These are phyloP conservation scores for Dorcus parallelipipedus DNA, from an alignment of 2,888 invertebrate genomes.

Conservation along the genomic window DNA sequence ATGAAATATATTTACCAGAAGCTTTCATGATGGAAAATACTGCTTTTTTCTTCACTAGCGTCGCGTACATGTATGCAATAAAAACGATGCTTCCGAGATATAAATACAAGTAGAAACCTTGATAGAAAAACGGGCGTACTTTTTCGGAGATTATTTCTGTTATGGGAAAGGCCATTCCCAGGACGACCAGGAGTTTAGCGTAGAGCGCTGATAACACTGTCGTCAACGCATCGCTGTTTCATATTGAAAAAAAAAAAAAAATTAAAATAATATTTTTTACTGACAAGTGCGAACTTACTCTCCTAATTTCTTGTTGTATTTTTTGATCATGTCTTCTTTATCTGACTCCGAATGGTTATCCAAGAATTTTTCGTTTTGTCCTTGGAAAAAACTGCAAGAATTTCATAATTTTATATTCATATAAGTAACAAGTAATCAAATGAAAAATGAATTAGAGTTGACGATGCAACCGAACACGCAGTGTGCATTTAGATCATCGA, in stretches of 20 bases:
- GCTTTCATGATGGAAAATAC: slow-evolving; percentile 50
- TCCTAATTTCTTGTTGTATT: slow-evolving; percentile 48
- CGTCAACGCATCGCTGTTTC: slow-evolving; percentile 63
- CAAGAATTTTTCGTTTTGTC: slow-evolving; percentile 28
- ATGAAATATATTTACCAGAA: slow-evolving; percentile 18
- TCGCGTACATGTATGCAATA: slow-evolving; percentile 67
- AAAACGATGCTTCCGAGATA: slow-evolving; percentile 75
- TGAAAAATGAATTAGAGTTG: too few relatives aligned
- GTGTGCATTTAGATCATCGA: too few relatives aligned
- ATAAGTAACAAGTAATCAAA: too few relatives aligned
- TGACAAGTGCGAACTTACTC: slow-evolving; percentile 43
- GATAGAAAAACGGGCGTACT: slow-evolving; percentile 71
- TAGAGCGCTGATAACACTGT: slow-evolving; percentile 77
- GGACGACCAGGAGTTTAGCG: slow-evolving; percentile 78
- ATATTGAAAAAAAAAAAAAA: background rate
- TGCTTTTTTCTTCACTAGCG: slow-evolving; percentile 58
- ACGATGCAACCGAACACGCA: too few relatives aligned
- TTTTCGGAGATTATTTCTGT: slow-evolving; percentile 80
- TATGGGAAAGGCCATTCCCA: slow-evolving; percentile 82
- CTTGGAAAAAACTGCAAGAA: slow-evolving; percentile 30
- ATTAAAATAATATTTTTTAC: background rate
- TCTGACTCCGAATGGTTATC: slow-evolving; percentile 26
- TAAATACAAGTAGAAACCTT: slow-evolving; percentile 82
- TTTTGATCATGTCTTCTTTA: slow-evolving; percentile 39
- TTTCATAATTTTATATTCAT: too few relatives aligned